Conservation (phyloP, 2,797 vertebrate species). For the Sebastiscus tertius region DNA sequence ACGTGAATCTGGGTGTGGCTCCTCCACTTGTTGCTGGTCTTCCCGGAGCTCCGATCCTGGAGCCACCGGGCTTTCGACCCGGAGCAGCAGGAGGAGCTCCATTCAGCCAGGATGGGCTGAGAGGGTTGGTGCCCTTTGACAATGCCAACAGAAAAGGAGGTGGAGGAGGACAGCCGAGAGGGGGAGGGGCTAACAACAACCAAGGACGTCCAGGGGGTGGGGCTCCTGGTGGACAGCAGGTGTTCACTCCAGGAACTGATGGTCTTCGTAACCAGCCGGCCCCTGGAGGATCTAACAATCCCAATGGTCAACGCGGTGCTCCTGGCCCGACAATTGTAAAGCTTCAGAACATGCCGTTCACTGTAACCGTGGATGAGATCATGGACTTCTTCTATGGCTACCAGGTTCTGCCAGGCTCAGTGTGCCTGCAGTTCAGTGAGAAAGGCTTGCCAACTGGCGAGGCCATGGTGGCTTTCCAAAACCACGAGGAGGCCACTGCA, state of each 20-base stretch:
- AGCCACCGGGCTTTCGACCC: slow-evolving; percentile 91
- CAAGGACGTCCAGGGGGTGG: slow-evolving; percentile 70
- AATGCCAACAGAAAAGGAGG: slow-evolving; percentile 80
- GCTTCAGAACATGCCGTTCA: slow-evolving; percentile 99
- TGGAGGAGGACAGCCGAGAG: slow-evolving; percentile 83
- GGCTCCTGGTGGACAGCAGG: slow-evolving; percentile 59
- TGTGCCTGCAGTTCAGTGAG: slow-evolving; percentile 96
- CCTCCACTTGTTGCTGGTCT: slow-evolving; percentile 88
- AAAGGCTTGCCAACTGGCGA: slow-evolving; percentile 98
- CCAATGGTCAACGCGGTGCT: slow-evolving; percentile 71
- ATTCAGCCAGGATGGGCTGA: slow-evolving; percentile 82
- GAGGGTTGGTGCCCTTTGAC: slow-evolving; percentile 88
- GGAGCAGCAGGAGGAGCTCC: slow-evolving; percentile 84
- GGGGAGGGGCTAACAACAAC: slow-evolving; percentile 76
- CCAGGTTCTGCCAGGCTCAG: slow-evolving; percentile 95
- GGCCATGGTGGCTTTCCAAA: slow-evolving; percentile 99
- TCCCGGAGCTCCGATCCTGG: slow-evolving; percentile 88
- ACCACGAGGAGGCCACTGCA: slow-evolving; percentile 94
- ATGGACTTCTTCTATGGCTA: slow-evolving; percentile 99
- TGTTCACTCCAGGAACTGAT: slow-evolving; percentile 88
- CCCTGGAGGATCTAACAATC: slow-evolving; percentile 87
- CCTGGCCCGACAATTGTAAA: slow-evolving; percentile 92
- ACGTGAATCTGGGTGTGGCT: slow-evolving; percentile 84
- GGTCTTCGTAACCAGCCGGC: slow-evolving; percentile 87
- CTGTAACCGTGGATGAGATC: slow-evolving; percentile 97